These are phyloP conservation scores for Pristionchus arcanus DNA, from an alignment of 2,888 invertebrate species.

Conservation along the genomic window DNA sequence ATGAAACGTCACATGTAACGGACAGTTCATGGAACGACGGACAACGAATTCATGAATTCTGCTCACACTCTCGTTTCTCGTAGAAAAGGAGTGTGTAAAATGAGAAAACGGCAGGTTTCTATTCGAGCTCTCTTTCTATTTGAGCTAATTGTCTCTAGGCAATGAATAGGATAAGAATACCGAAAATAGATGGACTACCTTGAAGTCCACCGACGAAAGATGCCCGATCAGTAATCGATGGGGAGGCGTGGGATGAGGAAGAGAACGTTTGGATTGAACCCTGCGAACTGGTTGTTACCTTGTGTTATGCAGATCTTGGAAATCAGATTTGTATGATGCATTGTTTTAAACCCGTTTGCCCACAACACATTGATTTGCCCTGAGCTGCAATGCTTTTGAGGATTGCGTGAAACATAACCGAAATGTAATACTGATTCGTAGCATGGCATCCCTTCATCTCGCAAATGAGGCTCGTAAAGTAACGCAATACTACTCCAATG, in stretches of 20 bases:
- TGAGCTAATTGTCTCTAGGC: too few relatives aligned
- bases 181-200: not conserved
- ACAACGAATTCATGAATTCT: not conserved
- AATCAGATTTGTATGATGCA: not conserved
- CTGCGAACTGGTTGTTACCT: not conserved
- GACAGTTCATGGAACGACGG: too few relatives aligned
- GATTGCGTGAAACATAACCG: too few relatives aligned
- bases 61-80: not conserved
- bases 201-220: constrained; percentile 15
- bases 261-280: constrained; percentile 14
- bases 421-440: not conserved
- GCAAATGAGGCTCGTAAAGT: not conserved
- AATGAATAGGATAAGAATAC: too few relatives aligned
- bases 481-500: not conserved
- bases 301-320: not conserved
- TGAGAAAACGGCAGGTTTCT: not conserved
- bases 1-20: too few relatives aligned
- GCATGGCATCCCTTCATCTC: too few relatives aligned
- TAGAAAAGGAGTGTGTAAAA: too few relatives aligned
- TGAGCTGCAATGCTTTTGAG: not conserved
- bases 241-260: not conserved
- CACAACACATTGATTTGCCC: not conserved
- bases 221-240: constrained; percentile 11
- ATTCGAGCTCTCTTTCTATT: not conserved
- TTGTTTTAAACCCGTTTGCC: not conserved